phyloP scores from a whole-genome alignment of 2,797 vertebrate species.

The Centropyge bicolor region DNA sequence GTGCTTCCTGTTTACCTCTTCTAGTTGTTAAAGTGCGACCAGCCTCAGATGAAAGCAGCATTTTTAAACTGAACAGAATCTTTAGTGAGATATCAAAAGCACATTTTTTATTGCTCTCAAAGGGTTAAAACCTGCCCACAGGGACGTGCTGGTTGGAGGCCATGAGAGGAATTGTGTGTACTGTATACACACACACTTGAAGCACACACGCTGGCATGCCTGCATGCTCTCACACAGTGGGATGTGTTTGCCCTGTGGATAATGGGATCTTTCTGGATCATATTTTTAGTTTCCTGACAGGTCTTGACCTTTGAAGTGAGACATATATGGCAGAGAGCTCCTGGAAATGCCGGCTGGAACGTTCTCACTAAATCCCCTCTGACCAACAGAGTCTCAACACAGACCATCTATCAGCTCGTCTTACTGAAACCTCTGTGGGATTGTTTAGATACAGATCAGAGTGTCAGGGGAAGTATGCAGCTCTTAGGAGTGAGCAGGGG shows the following conservation, averaged over 20 bases:
- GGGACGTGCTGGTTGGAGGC: not conserved
- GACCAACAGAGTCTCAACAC: conserved; percentile 41
- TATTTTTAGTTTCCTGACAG: conserved; percentile 38
- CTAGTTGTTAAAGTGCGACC: not conserved
- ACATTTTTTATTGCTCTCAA: conserved; percentile 7
- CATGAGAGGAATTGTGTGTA: conserved; percentile 18
- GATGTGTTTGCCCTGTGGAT: conserved; percentile 40
- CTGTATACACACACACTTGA: not conserved
- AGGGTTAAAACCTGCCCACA: not conserved
- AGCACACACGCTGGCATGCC: not conserved
- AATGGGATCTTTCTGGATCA: conserved; percentile 27
- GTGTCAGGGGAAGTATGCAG: conserved; percentile 33
- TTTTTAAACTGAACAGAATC: not conserved
- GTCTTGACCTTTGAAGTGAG: conserved; percentile 46
- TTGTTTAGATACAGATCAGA: conserved; percentile 59
- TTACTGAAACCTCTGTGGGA: conserved; percentile 35
- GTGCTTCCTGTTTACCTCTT: not conserved
- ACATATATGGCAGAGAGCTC: conserved; percentile 32
- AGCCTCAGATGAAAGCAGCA: not conserved
- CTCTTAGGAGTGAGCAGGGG: conserved; percentile 7
- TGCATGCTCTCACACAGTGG: not conserved
- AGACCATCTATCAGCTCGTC: conserved; percentile 43
- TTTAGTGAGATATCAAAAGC: not conserved
- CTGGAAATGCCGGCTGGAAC: conserved; percentile 38
- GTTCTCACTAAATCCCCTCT: conserved; percentile 55